Evolutionary conservation across 2,888 invertebrate genomes (phyloP), one percentile per base, ranked within the genome.

Genomic region (Tachina lurida): DNA sequence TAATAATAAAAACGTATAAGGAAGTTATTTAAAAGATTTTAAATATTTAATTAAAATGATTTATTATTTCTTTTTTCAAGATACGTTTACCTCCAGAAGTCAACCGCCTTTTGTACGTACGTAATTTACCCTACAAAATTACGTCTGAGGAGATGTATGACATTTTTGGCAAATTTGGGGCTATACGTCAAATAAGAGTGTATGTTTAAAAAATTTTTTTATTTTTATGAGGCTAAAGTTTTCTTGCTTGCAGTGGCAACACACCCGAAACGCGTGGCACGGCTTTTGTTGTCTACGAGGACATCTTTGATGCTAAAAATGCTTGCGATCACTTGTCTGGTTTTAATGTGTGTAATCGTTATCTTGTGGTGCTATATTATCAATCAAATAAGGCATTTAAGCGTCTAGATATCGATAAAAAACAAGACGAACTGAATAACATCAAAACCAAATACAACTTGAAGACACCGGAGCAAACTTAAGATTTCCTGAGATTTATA

Each of bases 71-170:
- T 9, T 10, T 41, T 63, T 41, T 76, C 5, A 89, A 98, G 98
- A 98, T 99, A 75, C 95, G 99, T 88, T 94, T 99, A 86, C 99
- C 99, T 43, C 99, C 99, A 87, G 99, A 99, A 94, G 99, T 99
- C 3, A 99, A 99, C 92, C 95, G 99, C 91, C 97, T 99, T 83
- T 93, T 99, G 5, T 99, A 99, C 92, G 96, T 99, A 12, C 95
- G 99, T 90, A 99, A 99, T 93, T 94, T 99, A 84, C 99, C 99
- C 0, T 99, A 99, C 91, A 99, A 99, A 94, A 99, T 99, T 89
- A 99, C 99, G 70, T 98, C 97, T 9, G 99, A 99, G 93, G 99
- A 99, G 95, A 99, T 99, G 99, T 99, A 99, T 92, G 99, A 99
- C 93, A 99, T 99, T 87, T 99, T 99, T 94, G 99, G 99, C 19